Evolutionary conservation across 1,140 invertebrate species (phyloP).

Genomic region (Notospermus geniculatus): DNA sequence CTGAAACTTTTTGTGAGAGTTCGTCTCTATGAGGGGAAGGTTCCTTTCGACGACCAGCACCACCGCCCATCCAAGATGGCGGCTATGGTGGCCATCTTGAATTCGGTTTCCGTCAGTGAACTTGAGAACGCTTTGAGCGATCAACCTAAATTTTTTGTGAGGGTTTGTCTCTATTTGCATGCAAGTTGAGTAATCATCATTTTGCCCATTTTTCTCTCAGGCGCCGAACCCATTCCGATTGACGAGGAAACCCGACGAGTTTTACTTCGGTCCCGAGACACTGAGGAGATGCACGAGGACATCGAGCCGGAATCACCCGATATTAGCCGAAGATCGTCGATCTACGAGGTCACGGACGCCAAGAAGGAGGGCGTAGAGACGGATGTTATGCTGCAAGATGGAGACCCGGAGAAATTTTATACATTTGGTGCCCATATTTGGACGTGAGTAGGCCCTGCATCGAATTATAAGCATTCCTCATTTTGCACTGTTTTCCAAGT

Average conservation of each 20-base stretch:
- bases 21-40: too few species aligned
- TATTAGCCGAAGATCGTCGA: constrained; percentile 7
- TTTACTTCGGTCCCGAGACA: constrained; percentile 19
- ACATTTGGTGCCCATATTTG: constrained; percentile 13
- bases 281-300: constrained; percentile 14
- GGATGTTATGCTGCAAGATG: neutral
- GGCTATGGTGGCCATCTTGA: too few species aligned
- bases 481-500: too few species aligned
- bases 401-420: constrained; percentile 15
- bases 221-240: constrained; percentile 18
- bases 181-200: too few species aligned
- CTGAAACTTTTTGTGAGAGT: too few species aligned
- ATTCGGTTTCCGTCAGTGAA: too few species aligned
- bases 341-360: constrained; percentile 21
- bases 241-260: constrained; percentile 22
- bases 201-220: constrained; percentile 11
- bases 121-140: too few species aligned
- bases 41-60: too few species aligned
- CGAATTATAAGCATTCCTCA: too few species aligned
- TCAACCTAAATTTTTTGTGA: too few species aligned
- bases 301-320: constrained; percentile 11
- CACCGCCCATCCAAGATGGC: too few species aligned
- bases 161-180: too few species aligned
- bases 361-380: constrained; percentile 19
- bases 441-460: constrained; percentile 14